Evolutionary conservation across 2,113 vertebrate species (phyloP), one percentile per base, ranked within the genome.

Genomic region (Dolichallabes microphthalmus): DNA sequence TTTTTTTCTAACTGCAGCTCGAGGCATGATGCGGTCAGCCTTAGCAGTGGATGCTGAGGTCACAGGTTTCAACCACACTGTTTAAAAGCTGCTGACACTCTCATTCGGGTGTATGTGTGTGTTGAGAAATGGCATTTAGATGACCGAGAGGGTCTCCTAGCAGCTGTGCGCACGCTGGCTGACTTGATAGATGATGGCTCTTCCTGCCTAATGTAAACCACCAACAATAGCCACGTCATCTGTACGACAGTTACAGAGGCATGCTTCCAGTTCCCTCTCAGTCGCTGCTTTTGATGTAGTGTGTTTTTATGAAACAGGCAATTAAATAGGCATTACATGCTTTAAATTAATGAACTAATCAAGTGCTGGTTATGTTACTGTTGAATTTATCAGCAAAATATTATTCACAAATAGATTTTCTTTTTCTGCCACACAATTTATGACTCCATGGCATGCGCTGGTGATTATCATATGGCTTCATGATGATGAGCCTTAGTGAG

Each of bases 71-170:
- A 73, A 73, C 53, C 58, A 53, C 82, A 73, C 77, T 53, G 14
- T 73, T 20, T 61, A 60, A 84, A 57, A 82, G 60, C 84, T 52
- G 78, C 78, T 83, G 60, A 68, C 71, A 27, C 82, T 66, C 52
- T n/a, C 45, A 82, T 74, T 32, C 50, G 82, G 85, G 55, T 66
- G 78, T 80, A 7, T 85, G 68, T 84, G 60, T 86, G 77, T 86
- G 52, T 88, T 79, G 82, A 52, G 57, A 86, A 73, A 85, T 89
- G 88, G 52, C 86, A 89, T 89, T 89, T 87, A 84, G 84, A 89
- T 87, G 86, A 83, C 86, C 55, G 45, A 85, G 74, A 71, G 84
- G 78, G 82, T 88, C 83, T 84, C 81, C 84, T 76, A 81, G 68
- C 81, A 88, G 81, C 87, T 86, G 87, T 80, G 80, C 69, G 83